Evolutionary conservation across 1,140 invertebrate species (phyloP), one percentile per base, ranked within the genome.

Genomic region (Conus ventricosus): DNA sequence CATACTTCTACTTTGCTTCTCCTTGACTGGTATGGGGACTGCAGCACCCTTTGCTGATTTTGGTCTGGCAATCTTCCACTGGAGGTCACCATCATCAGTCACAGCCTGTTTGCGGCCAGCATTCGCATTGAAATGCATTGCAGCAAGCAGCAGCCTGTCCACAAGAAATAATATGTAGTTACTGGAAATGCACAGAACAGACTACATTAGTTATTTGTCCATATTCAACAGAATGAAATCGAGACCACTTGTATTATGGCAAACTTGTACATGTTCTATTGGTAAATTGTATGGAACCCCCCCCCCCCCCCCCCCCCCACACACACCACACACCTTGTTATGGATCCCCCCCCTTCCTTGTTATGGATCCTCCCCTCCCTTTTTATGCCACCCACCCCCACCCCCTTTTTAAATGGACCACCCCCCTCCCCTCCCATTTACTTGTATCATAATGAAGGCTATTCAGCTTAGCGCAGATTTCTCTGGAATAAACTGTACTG

Each of bases 71-170:
- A 84, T n/a, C 25, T 23, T 51, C 67, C 57, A 90, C 39, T n/a
- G 20, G 10, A n/a, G 27, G 13, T 60, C 23, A 5, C 90, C 90
- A 60, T 87, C 84, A 27, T 55, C 71, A 13, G 84, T 90, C 23
- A 55, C 80, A 8, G 88, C 88, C 67, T 89, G 90, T 8, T 27
- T 17, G 53, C 84, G 67, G 20, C 25, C 51, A 5, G 81, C 23
- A 85, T 90, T 90, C 82, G 89, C 90, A 67, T 89, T 90, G 67
- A 75, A 87, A 88, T 90, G 90, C 5, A 90, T 82, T n/a, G 82
- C 88, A 83, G 90, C 88, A 17, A 90, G 10, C 81, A 11, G 39
- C 1, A 89, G 57, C 85, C 88, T 89, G 75, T 10, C 84, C 89
- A 20, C 39, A 55, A 87, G 25, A 39, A 51, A n/a, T 23, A 1